phyloP scores from a whole-genome alignment of 2,797 vertebrate species.

The Poecile montanus region DNA sequence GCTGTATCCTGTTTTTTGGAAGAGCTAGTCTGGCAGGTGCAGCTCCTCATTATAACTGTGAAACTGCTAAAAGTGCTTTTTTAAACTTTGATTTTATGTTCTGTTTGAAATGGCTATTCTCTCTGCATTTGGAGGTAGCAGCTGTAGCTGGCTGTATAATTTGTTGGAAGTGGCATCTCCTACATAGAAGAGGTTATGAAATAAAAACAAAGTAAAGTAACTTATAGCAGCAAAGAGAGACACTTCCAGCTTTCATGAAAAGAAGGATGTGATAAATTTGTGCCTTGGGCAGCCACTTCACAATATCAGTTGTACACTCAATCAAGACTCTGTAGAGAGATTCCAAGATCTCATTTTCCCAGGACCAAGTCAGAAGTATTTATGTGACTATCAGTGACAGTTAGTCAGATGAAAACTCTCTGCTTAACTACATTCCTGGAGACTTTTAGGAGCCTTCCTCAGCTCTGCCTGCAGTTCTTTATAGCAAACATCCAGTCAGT shows the following conservation, averaged over 20 bases:
- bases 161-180: neutral
- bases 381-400: neutral
- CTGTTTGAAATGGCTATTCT: neutral
- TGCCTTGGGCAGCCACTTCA: neutral
- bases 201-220: neutral
- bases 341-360: neutral
- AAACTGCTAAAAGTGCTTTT: neutral
- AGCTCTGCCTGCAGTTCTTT: neutral
- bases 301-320: neutral
- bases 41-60: neutral
- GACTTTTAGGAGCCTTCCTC: neutral
- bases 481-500: neutral
- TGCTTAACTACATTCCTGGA: neutral
- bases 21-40: neutral
- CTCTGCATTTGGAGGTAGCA: slow-evolving; percentile 17
- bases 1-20: neutral
- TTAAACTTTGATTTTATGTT: neutral
- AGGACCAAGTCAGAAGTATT: neutral
- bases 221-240: neutral
- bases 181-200: neutral
- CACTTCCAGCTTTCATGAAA: neutral
- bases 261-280: neutral
- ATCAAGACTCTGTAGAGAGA: neutral
- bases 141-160: neutral
- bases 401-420: neutral